These are phyloP conservation scores for Dasypogon diadema DNA, from an alignment of 2,888 invertebrate genomes.

Conservation along the genomic window DNA sequence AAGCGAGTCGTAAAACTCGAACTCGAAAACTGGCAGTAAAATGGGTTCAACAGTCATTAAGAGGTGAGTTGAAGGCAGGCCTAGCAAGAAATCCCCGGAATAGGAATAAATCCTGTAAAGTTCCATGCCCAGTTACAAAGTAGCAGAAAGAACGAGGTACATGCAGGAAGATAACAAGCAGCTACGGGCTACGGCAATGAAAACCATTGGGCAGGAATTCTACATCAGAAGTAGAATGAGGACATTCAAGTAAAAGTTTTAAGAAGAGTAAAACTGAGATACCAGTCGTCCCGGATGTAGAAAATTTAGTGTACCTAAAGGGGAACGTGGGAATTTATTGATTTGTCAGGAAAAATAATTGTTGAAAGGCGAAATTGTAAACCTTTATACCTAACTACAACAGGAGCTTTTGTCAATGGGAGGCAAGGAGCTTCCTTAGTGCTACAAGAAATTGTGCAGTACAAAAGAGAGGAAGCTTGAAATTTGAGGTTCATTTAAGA, in stretches of 20 bases:
- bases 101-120: conserved; percentile 38
- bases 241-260: not conserved
- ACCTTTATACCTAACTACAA: not conserved
- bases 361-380: not conserved
- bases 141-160: conserved; percentile 13
- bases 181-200: conserved; percentile 13
- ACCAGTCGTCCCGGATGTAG: not conserved
- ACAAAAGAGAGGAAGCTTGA: not conserved
- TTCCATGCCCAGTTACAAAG: conserved; percentile 11
- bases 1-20: not conserved
- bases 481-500: conserved; percentile 3
- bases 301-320: not conserved
- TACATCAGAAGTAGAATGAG: conserved; percentile 22
- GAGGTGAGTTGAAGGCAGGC: conserved; percentile 14
- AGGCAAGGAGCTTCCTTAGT: not conserved
- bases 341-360: conserved; percentile 21
- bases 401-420: not conserved
- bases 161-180: conserved; percentile 46
- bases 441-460: not conserved
- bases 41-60: not conserved
- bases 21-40: not conserved
- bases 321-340: conserved; percentile 29
- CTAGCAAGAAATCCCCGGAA: conserved; percentile 3
- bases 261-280: conserved; percentile 5
- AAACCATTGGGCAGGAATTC: conserved; percentile 36